Percentiles rank a stretch among this genome's conserved stretches.
Evolutionary conservation across 1,140 invertebrate genomes (phyloP).

Genomic region (Alviniconcha marisindica): DNA sequence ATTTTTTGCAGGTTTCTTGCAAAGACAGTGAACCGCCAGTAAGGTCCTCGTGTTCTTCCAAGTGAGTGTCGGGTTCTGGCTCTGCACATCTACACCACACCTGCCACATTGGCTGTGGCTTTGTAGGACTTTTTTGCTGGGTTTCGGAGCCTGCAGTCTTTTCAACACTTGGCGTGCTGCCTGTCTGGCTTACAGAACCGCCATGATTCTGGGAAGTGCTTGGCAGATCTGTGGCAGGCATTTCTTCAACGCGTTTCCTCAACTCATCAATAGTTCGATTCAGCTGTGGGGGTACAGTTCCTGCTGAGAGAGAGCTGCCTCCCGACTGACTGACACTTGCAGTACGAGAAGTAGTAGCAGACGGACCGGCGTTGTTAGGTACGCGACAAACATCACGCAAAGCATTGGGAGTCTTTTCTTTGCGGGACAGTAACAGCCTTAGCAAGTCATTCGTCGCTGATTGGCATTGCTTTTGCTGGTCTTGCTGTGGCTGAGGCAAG

Average conservation of each 20-base stretch:
- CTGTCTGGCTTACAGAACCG: too few species aligned
- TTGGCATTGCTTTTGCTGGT: not conserved
- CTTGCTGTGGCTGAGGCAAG: not conserved
- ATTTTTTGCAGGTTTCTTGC: not conserved
- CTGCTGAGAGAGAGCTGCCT: too few species aligned
- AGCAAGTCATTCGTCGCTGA: not conserved
- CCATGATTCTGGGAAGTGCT: not conserved
- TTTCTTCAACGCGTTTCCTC: constrained; percentile 8
- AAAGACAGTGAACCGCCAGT: not conserved
- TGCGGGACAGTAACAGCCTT: not conserved
- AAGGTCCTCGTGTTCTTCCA: not conserved
- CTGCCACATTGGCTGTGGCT: not conserved
- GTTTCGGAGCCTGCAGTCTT: too few species aligned
- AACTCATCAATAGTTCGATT: constrained; percentile 3
- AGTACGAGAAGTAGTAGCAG: too few species aligned
- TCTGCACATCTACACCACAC: not conserved
- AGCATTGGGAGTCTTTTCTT: not conserved
- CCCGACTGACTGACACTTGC: too few species aligned
- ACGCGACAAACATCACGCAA: not conserved
- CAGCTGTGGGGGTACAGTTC: not conserved
- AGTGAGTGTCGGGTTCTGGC: not conserved
- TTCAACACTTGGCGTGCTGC: too few species aligned
- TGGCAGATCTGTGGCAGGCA: not conserved
- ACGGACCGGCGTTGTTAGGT: too few species aligned
- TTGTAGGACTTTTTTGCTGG: too few species aligned